Percentiles rank a stretch among this genome's conserved stretches.
phyloP scores from a whole-genome alignment of 2,888 invertebrate species.

The Calliopum simillimum region DNA sequence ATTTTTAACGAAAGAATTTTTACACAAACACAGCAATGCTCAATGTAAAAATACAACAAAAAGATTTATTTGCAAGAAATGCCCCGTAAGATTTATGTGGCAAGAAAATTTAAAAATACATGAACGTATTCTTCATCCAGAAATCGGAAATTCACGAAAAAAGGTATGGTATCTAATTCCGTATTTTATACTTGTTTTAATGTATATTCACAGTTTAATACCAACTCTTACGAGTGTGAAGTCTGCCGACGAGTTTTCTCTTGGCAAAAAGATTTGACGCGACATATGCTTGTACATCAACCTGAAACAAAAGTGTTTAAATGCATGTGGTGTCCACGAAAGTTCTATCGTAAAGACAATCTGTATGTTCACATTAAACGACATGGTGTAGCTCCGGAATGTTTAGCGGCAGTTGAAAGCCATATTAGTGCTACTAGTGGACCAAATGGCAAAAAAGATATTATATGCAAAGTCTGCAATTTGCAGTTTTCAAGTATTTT shows the following conservation, averaged over 20 bases:
- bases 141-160: slow-evolving; percentile 37
- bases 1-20: slow-evolving; percentile 69
- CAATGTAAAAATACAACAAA: slow-evolving; percentile 61
- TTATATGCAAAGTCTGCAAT: slow-evolving; percentile 59
- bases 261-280: slow-evolving; percentile 59
- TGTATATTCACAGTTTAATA: slow-evolving; percentile 34
- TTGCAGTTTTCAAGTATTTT: slow-evolving; percentile 51
- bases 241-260: slow-evolving; percentile 51
- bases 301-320: slow-evolving; percentile 56
- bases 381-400: slow-evolving; percentile 52
- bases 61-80: slow-evolving; percentile 58
- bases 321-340: slow-evolving; percentile 62
- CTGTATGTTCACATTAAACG: slow-evolving; percentile 58
- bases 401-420: slow-evolving; percentile 55
- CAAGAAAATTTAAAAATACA: slow-evolving; percentile 60
- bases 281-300: slow-evolving; percentile 56
- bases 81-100: slow-evolving; percentile 63
- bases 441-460: slow-evolving; percentile 57
- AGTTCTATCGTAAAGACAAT: slow-evolving; percentile 59
- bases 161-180: slow-evolving; percentile 34
- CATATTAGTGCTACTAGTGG: slow-evolving; percentile 53
- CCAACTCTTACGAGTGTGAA: slow-evolving; percentile 44
- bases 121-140: slow-evolving; percentile 47
- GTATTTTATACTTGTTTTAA: background rate
- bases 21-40: slow-evolving; percentile 69